A percentile compares a stretch with the other conserved stretches of the same genome.
These are phyloP conservation scores for Excalfactoria chinensis DNA, from an alignment of 2,113 vertebrate genomes.

Conservation along the genomic window DNA sequence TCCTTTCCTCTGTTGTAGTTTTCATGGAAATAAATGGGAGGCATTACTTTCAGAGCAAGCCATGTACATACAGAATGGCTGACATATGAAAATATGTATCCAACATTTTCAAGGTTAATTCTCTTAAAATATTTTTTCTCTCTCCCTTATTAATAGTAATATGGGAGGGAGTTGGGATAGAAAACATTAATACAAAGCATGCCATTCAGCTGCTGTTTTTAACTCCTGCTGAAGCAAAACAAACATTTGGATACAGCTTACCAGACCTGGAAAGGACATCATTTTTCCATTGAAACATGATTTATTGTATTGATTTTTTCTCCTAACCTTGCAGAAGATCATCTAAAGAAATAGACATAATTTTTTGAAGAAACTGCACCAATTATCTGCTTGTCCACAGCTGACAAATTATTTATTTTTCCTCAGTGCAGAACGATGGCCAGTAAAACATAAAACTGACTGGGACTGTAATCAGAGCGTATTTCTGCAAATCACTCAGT, in stretches of 20 bases:
- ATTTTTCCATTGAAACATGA: conserved; percentile 62
- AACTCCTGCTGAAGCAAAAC: conserved; percentile 34
- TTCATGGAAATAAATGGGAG: too few species aligned
- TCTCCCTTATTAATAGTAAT: neutral
- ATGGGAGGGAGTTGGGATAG: neutral
- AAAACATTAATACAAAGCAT: neutral
- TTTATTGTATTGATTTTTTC: conserved; percentile 58
- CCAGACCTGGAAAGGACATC: conserved; percentile 40
- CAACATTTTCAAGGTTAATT: neutral
- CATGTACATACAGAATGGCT: neutral
- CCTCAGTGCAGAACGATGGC: neutral
- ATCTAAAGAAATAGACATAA: conserved; percentile 48
- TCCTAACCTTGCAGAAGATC: conserved; percentile 60
- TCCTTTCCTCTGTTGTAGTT: too few species aligned
- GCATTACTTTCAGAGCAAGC: neutral
- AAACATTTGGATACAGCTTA: conserved; percentile 53
- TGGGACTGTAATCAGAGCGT: conserved; percentile 58
- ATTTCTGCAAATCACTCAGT: conserved; percentile 69
- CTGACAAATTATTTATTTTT: conserved; percentile 63
- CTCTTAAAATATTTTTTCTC: neutral
- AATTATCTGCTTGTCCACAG: conserved; percentile 66
- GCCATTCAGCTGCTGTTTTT: neutral
- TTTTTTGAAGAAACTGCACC: conserved; percentile 59
- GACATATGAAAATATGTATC: neutral
- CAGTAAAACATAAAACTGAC: conserved; percentile 56